Evolutionary conservation across 1,140 invertebrate genomes (phyloP), one percentile per base, ranked within the genome.

Genomic region (Diabrotica undecimpunctata): DNA sequence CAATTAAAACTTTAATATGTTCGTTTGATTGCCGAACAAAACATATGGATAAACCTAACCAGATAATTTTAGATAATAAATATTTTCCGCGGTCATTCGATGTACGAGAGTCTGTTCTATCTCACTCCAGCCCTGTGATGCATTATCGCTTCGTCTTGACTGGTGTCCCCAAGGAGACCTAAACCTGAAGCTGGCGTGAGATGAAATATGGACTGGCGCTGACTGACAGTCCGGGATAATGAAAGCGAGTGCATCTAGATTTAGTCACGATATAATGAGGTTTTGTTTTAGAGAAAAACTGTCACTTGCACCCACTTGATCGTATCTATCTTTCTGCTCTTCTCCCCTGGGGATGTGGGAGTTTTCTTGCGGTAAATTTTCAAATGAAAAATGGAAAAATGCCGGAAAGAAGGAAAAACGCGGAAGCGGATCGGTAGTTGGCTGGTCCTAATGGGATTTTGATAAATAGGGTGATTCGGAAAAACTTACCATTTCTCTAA

Each of bases 131-230:
- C 14, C 25, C 57, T 59, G 57, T 12, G 35, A 12, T 5, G n/a
- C 0, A 13, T 7, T 61, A 61, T 52, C 46, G 50, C 7, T 37
- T 41, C n/a, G 39, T 39, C 25, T 38, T 39, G 35, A 51, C 13
- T 25, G 41, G 36, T 52, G 50, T 61, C 59, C 36, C 58, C 10
- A 13, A 60, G 58, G 38, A 60, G 38, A 11, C 10, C 58, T 60
- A 60, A 25, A 60, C 58, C 59, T 61, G 59, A 12, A 51, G 59
- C 36, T 61, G 59, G 59, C 59, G 59, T 51, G 11, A 25, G 46
- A 61, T 61, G 59, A 61, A 61, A 61, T 61, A 61, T 61, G 59
- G 59, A 61, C 59, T 46, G 41, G 59, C 59, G 41, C 46, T 61
- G 59, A 61, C 39, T 61, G 59, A 61, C 59, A 61, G 41, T 25